Percentiles rank a stretch among this genome's conserved stretches.
Conservation (phyloP, 2,113 vertebrate species). For the Cyprinodon tularosa region DNA sequence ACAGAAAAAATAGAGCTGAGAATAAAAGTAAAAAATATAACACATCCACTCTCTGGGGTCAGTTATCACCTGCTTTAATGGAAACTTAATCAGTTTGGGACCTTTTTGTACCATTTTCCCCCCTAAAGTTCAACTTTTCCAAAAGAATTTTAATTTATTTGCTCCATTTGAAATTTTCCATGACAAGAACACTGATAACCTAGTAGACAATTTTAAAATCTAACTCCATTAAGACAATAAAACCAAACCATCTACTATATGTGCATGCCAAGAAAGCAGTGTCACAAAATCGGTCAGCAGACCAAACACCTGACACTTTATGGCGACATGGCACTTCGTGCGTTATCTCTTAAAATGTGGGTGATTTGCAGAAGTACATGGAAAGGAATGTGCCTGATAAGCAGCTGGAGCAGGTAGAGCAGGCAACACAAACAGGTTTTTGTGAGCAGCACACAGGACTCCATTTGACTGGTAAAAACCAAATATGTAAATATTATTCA, state of each 20-base stretch:
- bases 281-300: conserved; percentile 7
- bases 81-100: too few relatives aligned
- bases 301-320: conserved; percentile 45
- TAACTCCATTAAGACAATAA: neutral
- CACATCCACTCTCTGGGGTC: neutral
- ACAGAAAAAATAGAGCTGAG: neutral
- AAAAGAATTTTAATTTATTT: neutral
- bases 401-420: conserved; percentile 36
- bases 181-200: neutral
- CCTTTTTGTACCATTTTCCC: neutral
- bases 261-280: neutral
- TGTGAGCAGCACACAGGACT: neutral
- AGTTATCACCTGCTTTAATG: neutral
- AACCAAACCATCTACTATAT: conserved; percentile 17
- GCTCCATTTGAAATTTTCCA: neutral
- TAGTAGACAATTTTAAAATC: conserved; percentile 1
- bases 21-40: neutral
- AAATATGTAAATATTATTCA: conserved; percentile 21
- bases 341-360: conserved; percentile 43
- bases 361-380: conserved; percentile 35
- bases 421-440: conserved; percentile 60
- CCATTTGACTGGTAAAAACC: conserved; percentile 3
- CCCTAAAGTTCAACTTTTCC: neutral
- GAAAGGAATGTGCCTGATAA: conserved; percentile 59
- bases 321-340: conserved; percentile 5